These are phyloP conservation scores for Piezodorus guildinii DNA, from an alignment of 1,140 invertebrate species.

Conservation along the genomic window DNA sequence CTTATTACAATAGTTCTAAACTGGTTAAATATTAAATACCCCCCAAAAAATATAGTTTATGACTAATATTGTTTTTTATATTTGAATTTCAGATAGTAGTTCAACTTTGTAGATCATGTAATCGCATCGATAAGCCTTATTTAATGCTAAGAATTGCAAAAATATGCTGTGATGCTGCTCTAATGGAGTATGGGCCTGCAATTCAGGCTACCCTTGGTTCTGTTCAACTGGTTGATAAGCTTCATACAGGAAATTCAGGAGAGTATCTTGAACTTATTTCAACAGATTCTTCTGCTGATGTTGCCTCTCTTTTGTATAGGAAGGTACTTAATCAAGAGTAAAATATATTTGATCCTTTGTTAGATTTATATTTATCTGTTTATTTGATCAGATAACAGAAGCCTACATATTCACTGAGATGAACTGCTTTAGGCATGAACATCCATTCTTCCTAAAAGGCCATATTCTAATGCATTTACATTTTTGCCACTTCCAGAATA, in stretches of 20 bases:
- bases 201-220: conserved; percentile 59
- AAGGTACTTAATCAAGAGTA: conserved; percentile 41
- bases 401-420: too few relatives aligned
- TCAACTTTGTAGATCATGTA: conserved; percentile 46
- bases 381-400: too few relatives aligned
- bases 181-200: conserved; percentile 68
- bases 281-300: conserved; percentile 45
- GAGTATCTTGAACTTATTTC: conserved; percentile 66
- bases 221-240: conserved; percentile 65
- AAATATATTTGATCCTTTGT: too few relatives aligned
- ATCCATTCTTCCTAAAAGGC: not conserved
- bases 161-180: conserved; percentile 56
- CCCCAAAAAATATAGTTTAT: not conserved
- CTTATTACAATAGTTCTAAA: too few relatives aligned
- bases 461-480: too few relatives aligned
- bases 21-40: not conserved
- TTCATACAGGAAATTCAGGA: conserved; percentile 56
- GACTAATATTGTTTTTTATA: not conserved
- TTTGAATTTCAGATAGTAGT: conserved; percentile 34
- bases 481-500: not conserved
- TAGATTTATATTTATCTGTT: too few relatives aligned
- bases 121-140: conserved; percentile 57
- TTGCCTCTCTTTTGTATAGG: conserved; percentile 61
- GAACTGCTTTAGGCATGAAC: too few relatives aligned
- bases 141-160: conserved; percentile 59